Conservation (phyloP, 2,888 invertebrate genomes). For the Acanthacorydalis orientalis region DNA sequence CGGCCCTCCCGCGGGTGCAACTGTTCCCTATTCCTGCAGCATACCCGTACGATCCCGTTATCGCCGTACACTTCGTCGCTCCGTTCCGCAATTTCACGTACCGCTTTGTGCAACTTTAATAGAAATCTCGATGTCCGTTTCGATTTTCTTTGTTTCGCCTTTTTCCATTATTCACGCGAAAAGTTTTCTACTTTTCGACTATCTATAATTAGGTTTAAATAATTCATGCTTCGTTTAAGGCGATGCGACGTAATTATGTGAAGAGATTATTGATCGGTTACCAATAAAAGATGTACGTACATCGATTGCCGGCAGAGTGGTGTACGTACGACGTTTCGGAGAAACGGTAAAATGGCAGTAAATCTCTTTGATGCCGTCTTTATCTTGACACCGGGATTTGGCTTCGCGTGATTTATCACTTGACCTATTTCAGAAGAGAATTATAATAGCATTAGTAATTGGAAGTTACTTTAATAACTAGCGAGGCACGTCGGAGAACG, state of each 20-base stretch:
- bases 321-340: slow-evolving; percentile 1
- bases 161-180: neutral
- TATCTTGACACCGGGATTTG: slow-evolving; percentile 10
- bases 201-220: neutral
- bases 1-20: slow-evolving; percentile 1
- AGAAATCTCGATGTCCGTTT: too few species aligned
- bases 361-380: slow-evolving; percentile 5
- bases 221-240: neutral
- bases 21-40: neutral
- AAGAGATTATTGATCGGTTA: neutral
- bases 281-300: neutral
- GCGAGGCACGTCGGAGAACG: neutral
- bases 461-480: slow-evolving; percentile 7
- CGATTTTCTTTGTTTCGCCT: neutral
- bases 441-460: slow-evolving; percentile 9
- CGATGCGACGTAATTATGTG: neutral
- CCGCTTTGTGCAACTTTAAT: neutral
- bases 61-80: neutral
- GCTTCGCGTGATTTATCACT: slow-evolving; percentile 9
- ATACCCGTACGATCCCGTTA: neutral
- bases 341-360: slow-evolving; percentile 7
- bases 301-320: slow-evolving; percentile 3
- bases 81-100: neutral
- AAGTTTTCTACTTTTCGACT: neutral
- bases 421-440: slow-evolving; percentile 10